phyloP scores from a whole-genome alignment of 2,113 vertebrate genomes.

The Pomatostomus ruficeps region DNA sequence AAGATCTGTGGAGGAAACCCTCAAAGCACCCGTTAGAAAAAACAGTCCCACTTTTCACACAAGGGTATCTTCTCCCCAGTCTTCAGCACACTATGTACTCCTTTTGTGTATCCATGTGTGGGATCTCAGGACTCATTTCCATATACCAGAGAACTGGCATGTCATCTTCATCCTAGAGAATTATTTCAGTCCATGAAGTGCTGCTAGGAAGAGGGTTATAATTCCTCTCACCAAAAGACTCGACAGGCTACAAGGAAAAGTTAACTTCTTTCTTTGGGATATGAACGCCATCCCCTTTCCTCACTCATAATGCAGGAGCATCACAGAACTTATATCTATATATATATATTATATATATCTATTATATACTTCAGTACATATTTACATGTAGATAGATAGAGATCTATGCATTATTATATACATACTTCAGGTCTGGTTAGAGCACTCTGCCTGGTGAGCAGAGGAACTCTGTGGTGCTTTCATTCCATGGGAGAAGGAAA shows the following conservation, averaged over 20 bases:
- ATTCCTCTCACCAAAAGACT: background rate
- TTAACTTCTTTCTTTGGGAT: background rate
- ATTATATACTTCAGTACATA: background rate
- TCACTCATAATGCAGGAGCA: background rate
- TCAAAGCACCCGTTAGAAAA: fast-evolving
- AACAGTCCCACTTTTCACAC: background rate
- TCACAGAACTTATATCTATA: background rate
- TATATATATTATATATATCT: too few species aligned
- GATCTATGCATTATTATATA: background rate
- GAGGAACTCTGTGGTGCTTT: background rate
- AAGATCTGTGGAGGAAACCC: background rate
- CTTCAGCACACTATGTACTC: background rate
- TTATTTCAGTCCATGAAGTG: background rate
- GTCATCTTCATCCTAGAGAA: background rate
- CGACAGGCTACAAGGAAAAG: background rate
- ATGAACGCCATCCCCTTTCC: background rate
- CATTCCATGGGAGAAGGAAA: background rate
- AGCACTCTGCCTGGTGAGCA: fast-evolving
- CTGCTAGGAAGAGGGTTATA: background rate
- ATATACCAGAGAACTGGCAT: background rate
- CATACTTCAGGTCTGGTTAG: background rate
- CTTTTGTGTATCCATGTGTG: background rate
- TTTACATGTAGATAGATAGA: background rate
- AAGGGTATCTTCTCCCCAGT: background rate
- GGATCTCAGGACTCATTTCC: background rate